Conservation (phyloP, 2,113 vertebrate species). For the Oxyura jamaicensis region DNA sequence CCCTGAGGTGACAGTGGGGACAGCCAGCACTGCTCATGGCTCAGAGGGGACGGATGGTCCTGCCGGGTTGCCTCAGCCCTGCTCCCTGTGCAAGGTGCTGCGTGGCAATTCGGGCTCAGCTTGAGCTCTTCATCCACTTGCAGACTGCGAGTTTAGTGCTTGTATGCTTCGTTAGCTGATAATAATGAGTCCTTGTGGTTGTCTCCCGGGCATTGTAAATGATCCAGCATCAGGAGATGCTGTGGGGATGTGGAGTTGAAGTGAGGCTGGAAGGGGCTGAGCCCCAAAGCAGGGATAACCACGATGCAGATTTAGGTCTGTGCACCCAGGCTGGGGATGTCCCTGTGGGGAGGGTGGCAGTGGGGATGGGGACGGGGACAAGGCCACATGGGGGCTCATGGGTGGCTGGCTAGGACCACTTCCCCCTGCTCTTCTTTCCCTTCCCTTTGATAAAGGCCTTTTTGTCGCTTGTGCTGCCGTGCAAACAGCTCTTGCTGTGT, state of each 20-base stretch:
- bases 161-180: conserved; percentile 79
- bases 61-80: neutral
- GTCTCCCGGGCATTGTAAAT: conserved; percentile 73
- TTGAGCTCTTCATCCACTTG: conserved; percentile 37
- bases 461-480: neutral
- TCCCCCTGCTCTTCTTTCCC: neutral
- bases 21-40: accelerated
- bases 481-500: neutral
- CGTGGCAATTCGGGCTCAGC: conserved; percentile 9
- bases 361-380: accelerated
- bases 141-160: conserved; percentile 71
- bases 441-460: neutral
- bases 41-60: neutral
- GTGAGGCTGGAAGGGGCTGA: conserved; percentile 36
- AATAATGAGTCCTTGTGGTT: conserved; percentile 77
- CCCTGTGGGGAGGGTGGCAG: neutral
- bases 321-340: neutral
- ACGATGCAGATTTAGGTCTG: neutral
- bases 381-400: accelerated
- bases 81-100: neutral
- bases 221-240: conserved; percentile 72
- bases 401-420: neutral
- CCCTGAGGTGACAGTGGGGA: accelerated
- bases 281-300: neutral
- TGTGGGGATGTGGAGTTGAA: conserved; percentile 58